Conservation (phyloP, 1,140 invertebrate genomes). For the Amyelois transitella region DNA sequence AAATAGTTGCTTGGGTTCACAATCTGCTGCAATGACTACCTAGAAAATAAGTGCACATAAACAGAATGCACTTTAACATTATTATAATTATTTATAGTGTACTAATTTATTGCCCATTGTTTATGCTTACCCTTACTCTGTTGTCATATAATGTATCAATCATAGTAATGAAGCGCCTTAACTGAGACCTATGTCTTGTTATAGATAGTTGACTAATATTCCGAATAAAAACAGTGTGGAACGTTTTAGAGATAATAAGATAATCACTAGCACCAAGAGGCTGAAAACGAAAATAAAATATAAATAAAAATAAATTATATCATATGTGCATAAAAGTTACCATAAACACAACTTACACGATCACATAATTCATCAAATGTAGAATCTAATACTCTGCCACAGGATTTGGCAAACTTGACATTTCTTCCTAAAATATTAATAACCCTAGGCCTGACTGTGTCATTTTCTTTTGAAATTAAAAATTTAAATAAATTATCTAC, state of each 20-base stretch:
- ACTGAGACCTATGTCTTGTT: slow-evolving; percentile 85
- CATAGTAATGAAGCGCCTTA: slow-evolving; percentile 95
- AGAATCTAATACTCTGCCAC: slow-evolving; percentile 92
- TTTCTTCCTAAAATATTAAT: slow-evolving; percentile 92
- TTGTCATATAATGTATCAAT: slow-evolving; percentile 99
- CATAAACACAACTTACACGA: slow-evolving; percentile 77
- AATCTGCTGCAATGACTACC: slow-evolving; percentile 87
- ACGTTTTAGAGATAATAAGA: slow-evolving; percentile 91
- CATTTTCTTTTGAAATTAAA: slow-evolving; percentile 91
- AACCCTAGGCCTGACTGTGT: slow-evolving; percentile 86
- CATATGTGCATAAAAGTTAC: neutral
- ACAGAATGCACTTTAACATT: neutral
- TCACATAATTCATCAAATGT: slow-evolving; percentile 94
- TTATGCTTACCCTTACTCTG: slow-evolving; percentile 79
- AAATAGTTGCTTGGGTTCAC: slow-evolving; percentile 86
- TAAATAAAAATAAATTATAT: slow-evolving; percentile 3
- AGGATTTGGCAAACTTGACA: slow-evolving; percentile 91
- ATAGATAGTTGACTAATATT: slow-evolving; percentile 89
- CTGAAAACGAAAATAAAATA: slow-evolving; percentile 69
- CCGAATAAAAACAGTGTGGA: slow-evolving; percentile 95
- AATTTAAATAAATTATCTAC: slow-evolving; percentile 93
- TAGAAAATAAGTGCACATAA: slow-evolving; percentile 47
- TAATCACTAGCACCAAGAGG: slow-evolving; percentile 96
- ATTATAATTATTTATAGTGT: neutral
- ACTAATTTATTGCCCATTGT: slow-evolving; percentile 1